Base-by-base conservation (phyloP, 2,888 invertebrate species). In the Callosobruchus maculatus region DNA sequence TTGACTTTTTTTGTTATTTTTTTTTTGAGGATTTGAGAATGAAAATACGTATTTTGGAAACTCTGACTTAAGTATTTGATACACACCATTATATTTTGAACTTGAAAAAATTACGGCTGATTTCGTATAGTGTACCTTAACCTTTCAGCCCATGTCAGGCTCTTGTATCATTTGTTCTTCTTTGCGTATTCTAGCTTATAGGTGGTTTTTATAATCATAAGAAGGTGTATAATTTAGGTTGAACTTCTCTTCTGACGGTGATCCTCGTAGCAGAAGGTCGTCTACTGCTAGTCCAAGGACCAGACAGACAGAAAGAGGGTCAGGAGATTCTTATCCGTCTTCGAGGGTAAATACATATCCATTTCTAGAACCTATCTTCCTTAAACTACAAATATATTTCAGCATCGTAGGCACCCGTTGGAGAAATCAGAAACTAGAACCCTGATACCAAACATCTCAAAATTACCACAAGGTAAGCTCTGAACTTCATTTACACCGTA, bases 191-290 rank as follows among this genome's bases (percentile, higher is more conserved):
- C n/a, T n/a, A n/a, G n/a, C n/a, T n/a, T n/a, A n/a, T n/a, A n/a
- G n/a, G n/a, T n/a, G n/a, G n/a, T n/a, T n/a, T n/a, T n/a, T n/a
- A n/a, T n/a, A n/a, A n/a, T n/a, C n/a, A n/a, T n/a, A n/a, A n/a
- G n/a, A n/a, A n/a, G n/a, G n/a, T n/a, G n/a, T n/a, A n/a, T n/a
- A 30, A 72, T 75, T 68, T 67, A 81, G 81, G 73, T 76, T 80
- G 22, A 78, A 77, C 71, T 78, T 78, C 72, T 77, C 81, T 73
- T 75, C 78, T 71, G 78, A 77, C 22, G 71, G 49, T 67, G 70
- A 67, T 9, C 73, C 76, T 5, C 49, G 67, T 66, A 76, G 73
- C 21, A 74, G 69, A 22, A 75, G 71, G 21, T 71, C 22, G 71
- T 74, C 71, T 31, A 31, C 75, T 31, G 70, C 71, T 70, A 77